These are phyloP conservation scores for Tachina fera DNA, from an alignment of 2,888 invertebrate species.

Conservation along the genomic window DNA sequence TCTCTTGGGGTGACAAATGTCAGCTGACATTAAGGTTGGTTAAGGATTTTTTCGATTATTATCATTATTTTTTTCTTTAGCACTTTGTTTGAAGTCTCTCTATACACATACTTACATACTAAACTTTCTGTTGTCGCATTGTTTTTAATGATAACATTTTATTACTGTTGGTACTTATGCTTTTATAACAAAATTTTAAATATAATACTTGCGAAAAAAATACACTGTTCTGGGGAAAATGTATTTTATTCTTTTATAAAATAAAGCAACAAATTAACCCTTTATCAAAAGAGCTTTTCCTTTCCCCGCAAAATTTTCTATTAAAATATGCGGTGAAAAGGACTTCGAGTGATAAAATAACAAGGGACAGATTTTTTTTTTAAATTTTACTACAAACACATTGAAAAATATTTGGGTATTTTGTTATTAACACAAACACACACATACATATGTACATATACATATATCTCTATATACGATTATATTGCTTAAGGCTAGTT, in stretches of 20 bases:
- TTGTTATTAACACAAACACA: not conserved
- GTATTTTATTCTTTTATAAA: constrained; percentile 5
- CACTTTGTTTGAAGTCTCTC: not conserved
- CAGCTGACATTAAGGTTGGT: constrained; percentile 64
- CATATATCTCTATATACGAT: no score
- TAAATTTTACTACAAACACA: no score
- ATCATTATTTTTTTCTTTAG: not conserved
- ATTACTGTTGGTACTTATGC: constrained; percentile 1
- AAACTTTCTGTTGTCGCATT: constrained; percentile 2
- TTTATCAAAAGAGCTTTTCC: constrained; percentile 1
- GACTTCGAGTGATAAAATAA: constrained; percentile 35
- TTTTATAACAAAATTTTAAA: constrained; percentile 42
- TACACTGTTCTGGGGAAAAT: not conserved
- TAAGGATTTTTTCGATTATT: constrained; percentile 13
- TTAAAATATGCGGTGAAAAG: no score
- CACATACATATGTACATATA: not conserved
- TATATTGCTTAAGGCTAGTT: constrained; percentile 45
- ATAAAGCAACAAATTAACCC: constrained; percentile 59
- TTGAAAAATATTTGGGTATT: not conserved
- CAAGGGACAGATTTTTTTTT: not conserved
- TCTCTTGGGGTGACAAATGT: constrained; percentile 67
- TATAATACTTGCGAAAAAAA: constrained; percentile 53
- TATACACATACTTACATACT: not conserved
- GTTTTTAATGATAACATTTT: constrained; percentile 46
- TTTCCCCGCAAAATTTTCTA: not conserved